Percentiles rank a stretch among this genome's conserved stretches.
phyloP scores from a whole-genome alignment of 2,113 vertebrate species.

The Plecotus auritus region DNA sequence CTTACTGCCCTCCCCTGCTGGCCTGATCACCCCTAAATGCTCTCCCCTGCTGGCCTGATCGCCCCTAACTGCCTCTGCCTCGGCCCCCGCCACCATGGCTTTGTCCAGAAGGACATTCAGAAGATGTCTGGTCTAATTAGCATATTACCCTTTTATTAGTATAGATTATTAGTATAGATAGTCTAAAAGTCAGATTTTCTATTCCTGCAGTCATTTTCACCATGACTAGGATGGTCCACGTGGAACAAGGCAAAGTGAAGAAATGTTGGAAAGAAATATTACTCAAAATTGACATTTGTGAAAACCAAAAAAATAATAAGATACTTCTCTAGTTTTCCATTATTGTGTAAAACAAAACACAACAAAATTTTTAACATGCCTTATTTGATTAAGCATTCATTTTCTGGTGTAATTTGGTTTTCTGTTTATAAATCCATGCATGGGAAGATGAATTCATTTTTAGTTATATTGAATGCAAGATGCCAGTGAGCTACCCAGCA shows the following conservation, averaged over 20 bases:
- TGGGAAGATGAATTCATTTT: conserved; percentile 60
- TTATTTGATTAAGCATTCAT: conserved; percentile 63
- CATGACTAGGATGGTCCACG: neutral
- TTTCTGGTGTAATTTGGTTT: conserved; percentile 64
- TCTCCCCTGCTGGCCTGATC: no score
- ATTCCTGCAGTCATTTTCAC: neutral
- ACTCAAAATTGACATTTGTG: conserved; percentile 53
- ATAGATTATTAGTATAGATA: no score
- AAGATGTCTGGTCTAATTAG: no score
- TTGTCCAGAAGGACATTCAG: no score
- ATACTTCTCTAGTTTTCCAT: conserved; percentile 60
- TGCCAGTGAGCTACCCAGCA: neutral
- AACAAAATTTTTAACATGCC: conserved; percentile 69
- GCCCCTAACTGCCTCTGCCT: no score
- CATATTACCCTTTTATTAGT: no score
- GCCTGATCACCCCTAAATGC: no score
- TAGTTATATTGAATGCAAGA: conserved; percentile 44
- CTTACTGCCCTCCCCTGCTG: no score
- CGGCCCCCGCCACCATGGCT: no score
- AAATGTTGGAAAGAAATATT: conserved; percentile 53
- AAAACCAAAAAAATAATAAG: conserved; percentile 58
- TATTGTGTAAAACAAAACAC: conserved; percentile 60
- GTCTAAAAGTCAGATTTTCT: conserved; percentile 26
- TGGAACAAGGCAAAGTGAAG: conserved; percentile 45
- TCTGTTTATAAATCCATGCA: conserved; percentile 65